phyloP scores from a whole-genome alignment of 2,113 vertebrate species.

The Notarius quadriscutis region DNA sequence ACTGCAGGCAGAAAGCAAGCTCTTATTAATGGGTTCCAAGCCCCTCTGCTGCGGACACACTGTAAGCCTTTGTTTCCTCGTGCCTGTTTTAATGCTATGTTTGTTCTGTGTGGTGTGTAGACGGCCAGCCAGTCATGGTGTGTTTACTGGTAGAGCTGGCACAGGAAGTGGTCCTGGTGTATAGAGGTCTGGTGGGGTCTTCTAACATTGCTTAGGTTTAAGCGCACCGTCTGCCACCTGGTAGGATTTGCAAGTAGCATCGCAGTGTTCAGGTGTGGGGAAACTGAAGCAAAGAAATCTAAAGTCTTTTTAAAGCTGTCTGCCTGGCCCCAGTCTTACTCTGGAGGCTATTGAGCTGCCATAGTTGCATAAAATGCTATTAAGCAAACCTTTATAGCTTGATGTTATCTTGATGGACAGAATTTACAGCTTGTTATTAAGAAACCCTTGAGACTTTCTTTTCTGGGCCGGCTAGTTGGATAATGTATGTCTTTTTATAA shows the following conservation, averaged over 20 bases:
- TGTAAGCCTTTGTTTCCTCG: slow-evolving; percentile 33
- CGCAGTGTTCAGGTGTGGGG: slow-evolving; percentile 1
- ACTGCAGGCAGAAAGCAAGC: slow-evolving; percentile 22
- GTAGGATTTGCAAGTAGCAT: neutral
- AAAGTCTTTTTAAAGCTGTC: neutral
- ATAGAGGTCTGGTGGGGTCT: neutral
- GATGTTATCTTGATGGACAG: neutral
- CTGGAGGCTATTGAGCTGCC: neutral
- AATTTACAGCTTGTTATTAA: slow-evolving; percentile 11
- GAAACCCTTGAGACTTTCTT: neutral
- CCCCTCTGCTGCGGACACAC: slow-evolving; percentile 30
- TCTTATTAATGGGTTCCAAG: slow-evolving; percentile 46
- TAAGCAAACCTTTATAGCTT: neutral
- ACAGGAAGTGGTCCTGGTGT: slow-evolving; percentile 9
- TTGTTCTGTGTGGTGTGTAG: neutral
- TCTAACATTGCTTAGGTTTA: slow-evolving; percentile 8
- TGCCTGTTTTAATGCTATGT: slow-evolving; percentile 13
- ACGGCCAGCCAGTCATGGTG: neutral
- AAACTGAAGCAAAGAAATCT: neutral
- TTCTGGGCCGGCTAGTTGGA: neutral
- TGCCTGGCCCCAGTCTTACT: neutral
- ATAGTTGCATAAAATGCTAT: neutral
- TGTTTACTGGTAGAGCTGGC: slow-evolving; percentile 5
- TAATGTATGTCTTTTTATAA: neutral
- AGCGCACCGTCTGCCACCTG: slow-evolving; percentile 7